Evolutionary conservation across 2,113 vertebrate genomes (phyloP).

Genomic region (Poicephalus meyeri): DNA sequence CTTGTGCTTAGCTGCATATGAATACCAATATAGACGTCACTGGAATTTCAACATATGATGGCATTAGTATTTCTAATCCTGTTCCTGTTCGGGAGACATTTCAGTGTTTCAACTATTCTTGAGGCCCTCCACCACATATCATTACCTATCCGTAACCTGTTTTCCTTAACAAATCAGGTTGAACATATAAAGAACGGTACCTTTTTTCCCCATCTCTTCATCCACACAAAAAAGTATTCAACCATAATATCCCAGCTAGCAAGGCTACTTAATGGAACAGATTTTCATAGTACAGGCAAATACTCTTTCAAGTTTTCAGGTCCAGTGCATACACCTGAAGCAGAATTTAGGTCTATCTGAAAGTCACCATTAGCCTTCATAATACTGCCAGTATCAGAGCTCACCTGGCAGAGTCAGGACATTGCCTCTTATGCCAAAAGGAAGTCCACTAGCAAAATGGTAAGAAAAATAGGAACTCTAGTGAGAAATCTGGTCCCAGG

Average conservation of each 20-base stretch:
- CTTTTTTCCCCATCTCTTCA: neutral
- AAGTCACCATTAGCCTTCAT: neutral
- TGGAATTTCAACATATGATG: neutral
- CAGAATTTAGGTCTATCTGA: neutral
- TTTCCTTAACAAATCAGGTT: slow-evolving; percentile 45
- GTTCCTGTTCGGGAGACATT: neutral
- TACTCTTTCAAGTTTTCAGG: neutral
- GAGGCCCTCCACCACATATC: slow-evolving; percentile 15
- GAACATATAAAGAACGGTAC: neutral
- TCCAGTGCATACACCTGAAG: neutral
- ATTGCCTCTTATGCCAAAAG: neutral
- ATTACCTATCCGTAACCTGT: slow-evolving; percentile 28
- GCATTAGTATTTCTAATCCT: slow-evolving; percentile 34
- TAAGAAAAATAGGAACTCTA: neutral
- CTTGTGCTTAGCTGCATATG: neutral
- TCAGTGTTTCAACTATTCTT: slow-evolving; percentile 34
- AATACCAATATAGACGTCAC: neutral
- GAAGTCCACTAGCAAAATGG: neutral
- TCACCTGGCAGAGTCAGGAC: neutral
- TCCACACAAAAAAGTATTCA: neutral
- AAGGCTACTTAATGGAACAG: neutral
- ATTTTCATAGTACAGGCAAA: neutral
- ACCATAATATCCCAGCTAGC: neutral
- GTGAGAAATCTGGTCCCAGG: neutral
- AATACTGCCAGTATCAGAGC: neutral